These are phyloP conservation scores for Lamellibrachia satsuma DNA, from an alignment of 2,888 invertebrate genomes.

Conservation along the genomic window DNA sequence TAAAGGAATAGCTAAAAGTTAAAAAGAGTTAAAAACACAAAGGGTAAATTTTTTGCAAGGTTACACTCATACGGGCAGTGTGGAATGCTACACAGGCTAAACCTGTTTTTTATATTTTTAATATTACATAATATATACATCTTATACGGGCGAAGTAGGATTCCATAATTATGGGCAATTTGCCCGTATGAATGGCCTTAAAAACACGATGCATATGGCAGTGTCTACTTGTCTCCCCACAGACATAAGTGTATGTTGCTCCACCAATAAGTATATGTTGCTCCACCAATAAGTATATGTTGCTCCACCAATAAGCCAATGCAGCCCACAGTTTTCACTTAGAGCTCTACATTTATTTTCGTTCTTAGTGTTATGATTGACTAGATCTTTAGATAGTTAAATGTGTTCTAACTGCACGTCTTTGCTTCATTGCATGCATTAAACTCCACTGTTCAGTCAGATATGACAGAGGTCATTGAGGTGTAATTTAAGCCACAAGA, in stretches of 20 bases:
- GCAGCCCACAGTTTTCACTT: background rate
- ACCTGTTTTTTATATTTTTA: too few species aligned
- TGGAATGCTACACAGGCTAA: too few species aligned
- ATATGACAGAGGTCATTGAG: background rate
- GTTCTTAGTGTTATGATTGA: background rate
- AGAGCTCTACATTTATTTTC: background rate
- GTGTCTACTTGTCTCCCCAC: too few species aligned
- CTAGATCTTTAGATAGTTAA: background rate
- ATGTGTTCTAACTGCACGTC: background rate
- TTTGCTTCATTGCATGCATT: background rate
- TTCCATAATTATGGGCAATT: too few species aligned
- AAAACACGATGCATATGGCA: too few species aligned
- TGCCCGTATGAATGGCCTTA: too few species aligned
- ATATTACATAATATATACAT: too few species aligned
- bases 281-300: background rate
- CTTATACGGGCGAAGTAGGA: too few species aligned
- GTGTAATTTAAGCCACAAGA: background rate
- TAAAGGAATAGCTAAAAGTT: background rate
- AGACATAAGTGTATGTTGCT: too few species aligned
- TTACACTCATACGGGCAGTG: too few species aligned
- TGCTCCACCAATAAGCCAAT: background rate
- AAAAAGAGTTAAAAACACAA: too few species aligned
- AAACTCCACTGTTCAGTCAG: background rate
- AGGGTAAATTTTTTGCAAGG: too few species aligned
- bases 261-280: background rate